A percentile compares a stretch with the other conserved stretches of the same genome.
Conservation (phyloP, 2,113 vertebrate species). For the Microcebus tavaratra region DNA sequence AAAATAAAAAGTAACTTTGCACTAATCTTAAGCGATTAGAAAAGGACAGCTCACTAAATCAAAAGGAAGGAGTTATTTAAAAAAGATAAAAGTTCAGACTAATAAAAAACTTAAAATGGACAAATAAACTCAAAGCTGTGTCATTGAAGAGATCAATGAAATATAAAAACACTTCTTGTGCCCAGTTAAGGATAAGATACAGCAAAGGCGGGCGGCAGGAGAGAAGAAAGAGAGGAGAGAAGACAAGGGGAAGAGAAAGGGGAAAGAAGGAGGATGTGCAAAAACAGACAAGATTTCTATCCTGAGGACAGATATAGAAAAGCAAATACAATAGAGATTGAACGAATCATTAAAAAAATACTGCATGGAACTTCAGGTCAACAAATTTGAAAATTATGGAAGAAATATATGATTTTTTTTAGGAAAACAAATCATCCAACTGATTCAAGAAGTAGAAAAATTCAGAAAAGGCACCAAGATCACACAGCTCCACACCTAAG, state of each 20-base stretch:
- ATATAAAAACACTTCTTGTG: not conserved
- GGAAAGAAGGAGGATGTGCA: not conserved
- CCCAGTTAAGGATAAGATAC: not conserved
- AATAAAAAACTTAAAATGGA: not conserved
- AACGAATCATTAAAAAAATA: not conserved
- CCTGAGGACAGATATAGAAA: not conserved
- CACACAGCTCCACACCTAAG: not conserved
- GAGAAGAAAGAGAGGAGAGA: no score
- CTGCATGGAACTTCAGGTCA: not conserved
- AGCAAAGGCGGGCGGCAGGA: not conserved
- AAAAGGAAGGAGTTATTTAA: not conserved
- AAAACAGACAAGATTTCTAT: not conserved
- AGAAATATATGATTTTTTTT: not conserved
- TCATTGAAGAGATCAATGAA: not conserved
- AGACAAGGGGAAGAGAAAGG: no score
- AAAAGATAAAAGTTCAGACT: not conserved
- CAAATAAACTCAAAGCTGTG: not conserved
- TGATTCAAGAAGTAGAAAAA: not conserved
- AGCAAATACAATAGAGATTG: not conserved
- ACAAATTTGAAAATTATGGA: not conserved
- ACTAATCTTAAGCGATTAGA: not conserved
- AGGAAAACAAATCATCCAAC: not conserved
- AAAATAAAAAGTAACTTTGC: not conserved
- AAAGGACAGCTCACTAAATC: not conserved
- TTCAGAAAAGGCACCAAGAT: not conserved